Conservation (phyloP, 2,797 vertebrate genomes). For the Halcyon chelicuti region DNA sequence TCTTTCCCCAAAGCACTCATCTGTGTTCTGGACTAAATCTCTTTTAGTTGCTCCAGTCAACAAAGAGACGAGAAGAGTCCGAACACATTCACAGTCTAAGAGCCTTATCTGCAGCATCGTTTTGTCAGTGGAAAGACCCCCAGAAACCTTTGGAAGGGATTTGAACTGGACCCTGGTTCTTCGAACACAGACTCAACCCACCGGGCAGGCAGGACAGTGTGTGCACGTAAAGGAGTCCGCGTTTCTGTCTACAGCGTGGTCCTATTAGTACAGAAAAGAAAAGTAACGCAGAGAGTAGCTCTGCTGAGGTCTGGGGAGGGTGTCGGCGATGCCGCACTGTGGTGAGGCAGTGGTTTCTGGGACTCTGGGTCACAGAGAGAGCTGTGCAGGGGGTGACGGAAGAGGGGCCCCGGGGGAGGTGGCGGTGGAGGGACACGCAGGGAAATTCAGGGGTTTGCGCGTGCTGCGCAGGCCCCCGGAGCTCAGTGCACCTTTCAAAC, state of each 20-base stretch:
- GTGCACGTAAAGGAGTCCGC: neutral
- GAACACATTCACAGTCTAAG: neutral
- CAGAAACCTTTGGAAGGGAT: neutral
- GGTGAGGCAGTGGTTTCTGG: neutral
- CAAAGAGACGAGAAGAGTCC: neutral
- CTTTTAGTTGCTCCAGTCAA: neutral
- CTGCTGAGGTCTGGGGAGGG: neutral
- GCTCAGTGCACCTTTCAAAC: neutral
- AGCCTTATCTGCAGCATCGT: neutral
- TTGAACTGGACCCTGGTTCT: neutral
- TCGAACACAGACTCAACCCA: neutral
- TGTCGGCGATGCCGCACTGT: neutral
- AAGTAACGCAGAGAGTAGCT: neutral
- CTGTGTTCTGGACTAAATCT: neutral
- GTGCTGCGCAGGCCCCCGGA: neutral
- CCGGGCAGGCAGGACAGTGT: neutral
- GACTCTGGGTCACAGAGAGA: neutral
- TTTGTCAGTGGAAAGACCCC: neutral
- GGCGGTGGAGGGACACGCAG: neutral
- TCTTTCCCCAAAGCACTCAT: neutral
- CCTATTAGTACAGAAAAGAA: neutral
- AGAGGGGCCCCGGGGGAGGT: neutral
- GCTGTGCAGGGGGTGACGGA: neutral
- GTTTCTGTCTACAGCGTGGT: neutral
- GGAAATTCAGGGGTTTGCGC: neutral